Evolutionary conservation across 2,797 vertebrate species (phyloP).

Genomic region (Pagetopsis macropterus): DNA sequence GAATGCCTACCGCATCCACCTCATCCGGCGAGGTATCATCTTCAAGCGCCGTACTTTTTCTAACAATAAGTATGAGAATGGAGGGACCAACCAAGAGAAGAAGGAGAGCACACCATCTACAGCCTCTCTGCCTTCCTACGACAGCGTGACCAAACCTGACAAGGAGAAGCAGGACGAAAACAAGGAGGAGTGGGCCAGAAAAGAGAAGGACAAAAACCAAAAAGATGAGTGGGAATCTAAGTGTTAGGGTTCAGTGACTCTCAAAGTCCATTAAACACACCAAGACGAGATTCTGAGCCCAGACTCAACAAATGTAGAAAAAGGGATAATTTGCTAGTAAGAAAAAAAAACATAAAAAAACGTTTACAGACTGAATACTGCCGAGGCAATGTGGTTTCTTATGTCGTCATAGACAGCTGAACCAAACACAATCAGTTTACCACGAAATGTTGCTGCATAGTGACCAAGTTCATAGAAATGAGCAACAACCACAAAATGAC

Average conservation of each 20-base stretch:
- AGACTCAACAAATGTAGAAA: conserved; percentile 82
- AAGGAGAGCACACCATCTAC: conserved; percentile 98
- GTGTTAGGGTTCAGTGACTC: conserved; percentile 86
- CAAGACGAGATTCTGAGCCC: conserved; percentile 77
- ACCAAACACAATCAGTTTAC: conserved; percentile 96
- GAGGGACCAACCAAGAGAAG: conserved; percentile 92
- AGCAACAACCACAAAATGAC: conserved; percentile 71
- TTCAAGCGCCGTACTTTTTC: conserved; percentile 85
- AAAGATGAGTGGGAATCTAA: conserved; percentile 97
- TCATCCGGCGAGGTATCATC: conserved; percentile 90
- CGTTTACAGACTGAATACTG: conserved; percentile 95
- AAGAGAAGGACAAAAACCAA: conserved; percentile 93
- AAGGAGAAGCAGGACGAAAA: conserved; percentile 96
- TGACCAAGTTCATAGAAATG: conserved; percentile 85
- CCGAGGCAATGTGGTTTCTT: conserved; percentile 85
- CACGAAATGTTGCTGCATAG: conserved; percentile 88
- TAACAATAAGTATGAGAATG: conserved; percentile 91
- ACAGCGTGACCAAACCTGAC: conserved; percentile 99
- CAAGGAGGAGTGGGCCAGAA: conserved; percentile 89
- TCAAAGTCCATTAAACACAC: conserved; percentile 61
- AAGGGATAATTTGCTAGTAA: conserved; percentile 83
- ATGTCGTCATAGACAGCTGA: conserved; percentile 90
- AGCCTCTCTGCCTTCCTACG: conserved; percentile 96
- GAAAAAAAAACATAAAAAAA: conserved; percentile 74
- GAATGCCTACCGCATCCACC: conserved; percentile 91